Conservation (phyloP, 2,797 vertebrate species). For the Muscicapa comitata region DNA sequence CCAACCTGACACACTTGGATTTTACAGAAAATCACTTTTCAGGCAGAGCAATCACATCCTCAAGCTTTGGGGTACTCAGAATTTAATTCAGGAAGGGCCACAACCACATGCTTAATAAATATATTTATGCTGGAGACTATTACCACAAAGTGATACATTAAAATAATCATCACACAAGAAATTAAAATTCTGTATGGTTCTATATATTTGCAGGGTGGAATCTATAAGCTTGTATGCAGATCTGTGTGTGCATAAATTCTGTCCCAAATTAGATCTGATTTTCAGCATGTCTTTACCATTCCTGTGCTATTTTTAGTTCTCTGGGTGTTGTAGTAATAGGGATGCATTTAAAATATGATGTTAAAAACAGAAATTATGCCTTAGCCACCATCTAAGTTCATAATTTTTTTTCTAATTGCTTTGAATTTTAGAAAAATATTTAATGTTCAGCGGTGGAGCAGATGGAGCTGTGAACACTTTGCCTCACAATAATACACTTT, state of each 20-base stretch:
- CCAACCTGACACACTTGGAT: not conserved
- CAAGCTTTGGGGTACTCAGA: not conserved
- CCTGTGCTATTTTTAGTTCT: not conserved
- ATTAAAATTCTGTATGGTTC: not conserved
- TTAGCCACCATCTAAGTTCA: slow-evolving; percentile 33
- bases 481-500: slow-evolving; percentile 37
- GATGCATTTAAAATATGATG: slow-evolving; percentile 36
- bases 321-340: not conserved
- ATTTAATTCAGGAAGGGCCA: not conserved
- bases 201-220: not conserved
- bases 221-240: not conserved
- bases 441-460: slow-evolving; percentile 63
- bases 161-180: not conserved
- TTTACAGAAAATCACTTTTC: not conserved
- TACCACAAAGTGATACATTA: not conserved
- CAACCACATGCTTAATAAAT: not conserved
- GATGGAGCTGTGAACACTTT: slow-evolving; percentile 59
- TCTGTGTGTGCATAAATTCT: not conserved
- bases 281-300: not conserved
- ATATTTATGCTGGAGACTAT: not conserved
- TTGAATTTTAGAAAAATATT: slow-evolving; percentile 54
- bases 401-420: slow-evolving; percentile 52
- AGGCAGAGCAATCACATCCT: not conserved
- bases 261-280: not conserved
- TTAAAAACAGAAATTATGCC: slow-evolving; percentile 52